A percentile compares a stretch with the other conserved stretches of the same genome.
Evolutionary conservation across 2,113 vertebrate species (phyloP).

Genomic region (Tachycineta bicolor): DNA sequence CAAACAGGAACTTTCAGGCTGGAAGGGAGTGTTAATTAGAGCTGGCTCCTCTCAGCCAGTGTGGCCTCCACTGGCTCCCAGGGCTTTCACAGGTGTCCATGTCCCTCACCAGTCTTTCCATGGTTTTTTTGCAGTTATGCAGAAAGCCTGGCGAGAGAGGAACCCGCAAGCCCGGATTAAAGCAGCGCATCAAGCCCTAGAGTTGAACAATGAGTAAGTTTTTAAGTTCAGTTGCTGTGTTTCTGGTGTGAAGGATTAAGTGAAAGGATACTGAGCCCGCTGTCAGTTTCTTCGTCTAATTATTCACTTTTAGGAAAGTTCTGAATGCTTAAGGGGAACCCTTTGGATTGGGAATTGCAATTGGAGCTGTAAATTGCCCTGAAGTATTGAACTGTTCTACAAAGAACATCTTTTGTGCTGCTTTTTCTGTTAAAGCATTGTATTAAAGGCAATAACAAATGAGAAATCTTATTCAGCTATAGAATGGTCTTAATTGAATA

Average conservation of each 20-base stretch:
- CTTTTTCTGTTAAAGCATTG: background rate
- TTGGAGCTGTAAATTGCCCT: background rate
- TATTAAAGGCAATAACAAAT: background rate
- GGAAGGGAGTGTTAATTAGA: background rate
- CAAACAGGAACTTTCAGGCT: background rate
- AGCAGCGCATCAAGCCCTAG: constrained; percentile 94
- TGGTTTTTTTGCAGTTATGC: constrained; percentile 86
- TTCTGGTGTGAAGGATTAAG: background rate
- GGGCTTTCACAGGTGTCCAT: background rate
- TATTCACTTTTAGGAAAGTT: background rate
- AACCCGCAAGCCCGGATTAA: constrained; percentile 95
- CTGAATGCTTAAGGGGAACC: background rate
- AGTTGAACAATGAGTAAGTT: constrained; percentile 96
- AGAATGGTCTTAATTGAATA: background rate
- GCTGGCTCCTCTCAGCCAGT: background rate
- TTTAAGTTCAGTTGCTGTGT: background rate
- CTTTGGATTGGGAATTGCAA: background rate
- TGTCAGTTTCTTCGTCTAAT: background rate
- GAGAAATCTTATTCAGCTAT: background rate
- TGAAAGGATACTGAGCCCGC: background rate
- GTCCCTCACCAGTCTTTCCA: constrained; percentile 17
- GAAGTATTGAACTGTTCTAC: background rate
- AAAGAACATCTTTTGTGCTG: background rate
- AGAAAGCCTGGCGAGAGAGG: constrained; percentile 97
- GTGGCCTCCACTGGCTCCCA: background rate